Conservation (phyloP, 30 jellyfish, hydroid and myxozoan genomes). For the Pseudorhiza aurosa region DNA sequence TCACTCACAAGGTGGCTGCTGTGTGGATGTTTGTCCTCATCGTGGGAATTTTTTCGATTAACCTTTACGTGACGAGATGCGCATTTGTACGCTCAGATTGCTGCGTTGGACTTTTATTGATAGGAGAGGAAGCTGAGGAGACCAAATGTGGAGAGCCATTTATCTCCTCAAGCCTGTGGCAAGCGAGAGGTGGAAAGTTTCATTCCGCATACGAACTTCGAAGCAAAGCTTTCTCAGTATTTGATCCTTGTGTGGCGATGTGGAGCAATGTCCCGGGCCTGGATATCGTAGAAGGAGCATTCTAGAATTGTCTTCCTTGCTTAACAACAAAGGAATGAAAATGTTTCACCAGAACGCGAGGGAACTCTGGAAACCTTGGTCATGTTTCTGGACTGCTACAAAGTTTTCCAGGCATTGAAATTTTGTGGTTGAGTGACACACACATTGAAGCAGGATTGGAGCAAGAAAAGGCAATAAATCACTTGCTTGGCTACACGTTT, state of each 20-base stretch:
- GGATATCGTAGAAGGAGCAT: constrained; percentile 46
- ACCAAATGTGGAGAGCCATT: constrained; percentile 48
- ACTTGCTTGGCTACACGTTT: constrained; percentile 63
- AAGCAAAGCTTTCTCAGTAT: constrained; percentile 57
- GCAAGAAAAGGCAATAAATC: constrained; percentile 59
- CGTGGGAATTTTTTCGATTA: constrained; percentile 31
- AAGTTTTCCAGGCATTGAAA: constrained; percentile 66
- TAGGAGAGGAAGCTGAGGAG: constrained; percentile 65
- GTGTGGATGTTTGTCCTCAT: constrained; percentile 31
- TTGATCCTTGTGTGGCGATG: constrained; percentile 62
- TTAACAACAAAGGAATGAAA: constrained; percentile 46
- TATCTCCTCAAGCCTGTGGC: constrained; percentile 50
- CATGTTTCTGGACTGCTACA: constrained; percentile 67
- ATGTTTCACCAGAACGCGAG: constrained; percentile 67
- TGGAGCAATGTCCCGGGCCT: constrained; percentile 75
- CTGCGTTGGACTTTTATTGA: constrained; percentile 55
- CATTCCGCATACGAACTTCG: constrained; percentile 43
- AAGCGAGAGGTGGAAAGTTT: constrained; percentile 58
- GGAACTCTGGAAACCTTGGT: constrained; percentile 75
- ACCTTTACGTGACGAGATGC: constrained; percentile 32
- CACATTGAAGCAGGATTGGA: constrained; percentile 60
- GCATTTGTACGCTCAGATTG: constrained; percentile 63
- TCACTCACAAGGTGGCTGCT: constrained; percentile 54
- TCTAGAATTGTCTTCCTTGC: constrained; percentile 36
- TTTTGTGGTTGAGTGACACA: constrained; percentile 71